phyloP scores from a whole-genome alignment of 53 echinoderm and acorn worm species.

The Astropecten irregularis region DNA sequence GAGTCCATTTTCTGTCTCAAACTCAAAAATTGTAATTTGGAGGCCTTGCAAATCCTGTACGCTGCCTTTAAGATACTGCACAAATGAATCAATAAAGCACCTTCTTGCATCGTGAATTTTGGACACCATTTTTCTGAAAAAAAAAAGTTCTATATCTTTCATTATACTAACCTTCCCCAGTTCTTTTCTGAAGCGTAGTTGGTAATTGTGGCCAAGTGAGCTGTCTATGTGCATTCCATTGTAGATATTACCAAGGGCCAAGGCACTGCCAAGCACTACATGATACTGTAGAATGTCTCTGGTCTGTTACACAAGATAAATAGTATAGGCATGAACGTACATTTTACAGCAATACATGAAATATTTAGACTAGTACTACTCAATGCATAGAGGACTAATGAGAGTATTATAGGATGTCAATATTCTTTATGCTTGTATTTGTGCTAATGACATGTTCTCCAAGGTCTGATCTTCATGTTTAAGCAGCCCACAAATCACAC shows the following conservation, averaged over 20 bases:
- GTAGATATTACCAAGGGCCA: slow-evolving; percentile 13
- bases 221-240: slow-evolving; percentile 52
- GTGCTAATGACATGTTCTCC: no score
- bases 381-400: background rate
- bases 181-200: slow-evolving; percentile 41
- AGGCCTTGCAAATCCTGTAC: no score
- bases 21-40: no score
- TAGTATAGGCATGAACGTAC: background rate
- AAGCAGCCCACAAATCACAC: no score
- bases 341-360: background rate
- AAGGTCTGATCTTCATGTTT: no score
- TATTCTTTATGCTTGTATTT: background rate
- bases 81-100: no score
- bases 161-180: slow-evolving; percentile 1
- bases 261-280: slow-evolving; percentile 28
- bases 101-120: no score
- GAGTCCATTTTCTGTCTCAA: no score
- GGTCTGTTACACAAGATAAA: slow-evolving; percentile 4
- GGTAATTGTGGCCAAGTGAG: slow-evolving; percentile 60
- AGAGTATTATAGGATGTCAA: no score
- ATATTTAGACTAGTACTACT: background rate
- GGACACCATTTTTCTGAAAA: no score
- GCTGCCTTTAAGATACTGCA: no score
- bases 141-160: no score
- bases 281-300: slow-evolving; percentile 41